A percentile compares a stretch with the other conserved stretches of the same genome.
Evolutionary conservation across 1,140 invertebrate species (phyloP).

Genomic region (Musca vetustissima): DNA sequence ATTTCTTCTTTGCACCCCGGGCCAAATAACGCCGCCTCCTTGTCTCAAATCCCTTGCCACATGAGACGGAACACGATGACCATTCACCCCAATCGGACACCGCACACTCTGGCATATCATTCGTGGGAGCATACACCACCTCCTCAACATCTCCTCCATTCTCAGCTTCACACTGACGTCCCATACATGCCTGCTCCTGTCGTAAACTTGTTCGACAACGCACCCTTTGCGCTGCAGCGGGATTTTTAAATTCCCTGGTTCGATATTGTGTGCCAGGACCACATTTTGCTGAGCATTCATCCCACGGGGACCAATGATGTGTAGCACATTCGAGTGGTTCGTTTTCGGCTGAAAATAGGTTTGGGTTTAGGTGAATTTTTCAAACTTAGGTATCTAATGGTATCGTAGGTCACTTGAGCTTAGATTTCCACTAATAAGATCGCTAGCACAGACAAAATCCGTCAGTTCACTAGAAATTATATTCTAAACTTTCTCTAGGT

Average conservation of each 20-base stretch:
- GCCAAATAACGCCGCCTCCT: constrained; percentile 45
- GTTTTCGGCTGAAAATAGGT: constrained; percentile 39
- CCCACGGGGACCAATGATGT: constrained; percentile 75
- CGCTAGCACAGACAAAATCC: too few species aligned
- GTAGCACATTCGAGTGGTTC: constrained; percentile 65
- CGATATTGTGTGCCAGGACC: constrained; percentile 72
- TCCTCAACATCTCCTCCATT: constrained; percentile 29
- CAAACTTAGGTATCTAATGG: too few species aligned
- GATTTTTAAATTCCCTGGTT: constrained; percentile 63
- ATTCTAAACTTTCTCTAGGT: too few species aligned
- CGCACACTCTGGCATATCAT: constrained; percentile 61
- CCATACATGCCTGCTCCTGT: constrained; percentile 59
- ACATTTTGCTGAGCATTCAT: constrained; percentile 75
- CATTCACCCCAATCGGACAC: constrained; percentile 74
- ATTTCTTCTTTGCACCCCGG: constrained; percentile 48
- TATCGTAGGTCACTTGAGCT: too few species aligned
- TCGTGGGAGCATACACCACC: background rate
- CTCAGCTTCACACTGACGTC: constrained; percentile 48
- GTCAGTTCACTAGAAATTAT: too few species aligned
- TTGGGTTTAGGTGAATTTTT: background rate
- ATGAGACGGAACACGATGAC: constrained; percentile 73
- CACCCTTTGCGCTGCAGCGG: constrained; percentile 55
- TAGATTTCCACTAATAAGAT: too few species aligned
- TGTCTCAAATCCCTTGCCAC: constrained; percentile 53
- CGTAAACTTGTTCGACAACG: constrained; percentile 61